These are phyloP conservation scores for Thinocorus orbignyianus DNA, from an alignment of 2,113 vertebrate species.

Conservation along the genomic window DNA sequence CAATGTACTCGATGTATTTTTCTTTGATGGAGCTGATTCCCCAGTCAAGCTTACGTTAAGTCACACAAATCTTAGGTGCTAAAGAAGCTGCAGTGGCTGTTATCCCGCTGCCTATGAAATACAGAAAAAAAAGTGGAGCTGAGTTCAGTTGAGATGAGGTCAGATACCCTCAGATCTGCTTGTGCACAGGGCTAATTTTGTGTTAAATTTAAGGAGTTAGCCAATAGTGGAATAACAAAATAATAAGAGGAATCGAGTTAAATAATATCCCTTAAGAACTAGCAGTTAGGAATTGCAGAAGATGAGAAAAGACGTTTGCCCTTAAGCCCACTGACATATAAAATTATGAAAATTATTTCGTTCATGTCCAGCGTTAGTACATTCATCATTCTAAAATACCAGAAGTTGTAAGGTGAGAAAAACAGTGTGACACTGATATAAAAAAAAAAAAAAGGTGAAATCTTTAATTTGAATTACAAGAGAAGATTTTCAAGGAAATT, in stretches of 20 bases:
- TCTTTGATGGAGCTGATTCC: background rate
- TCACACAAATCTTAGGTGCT: background rate
- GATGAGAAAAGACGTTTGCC: background rate
- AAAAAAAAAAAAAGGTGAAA: background rate
- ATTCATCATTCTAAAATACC: background rate
- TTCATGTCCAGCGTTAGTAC: background rate
- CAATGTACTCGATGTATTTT: background rate
- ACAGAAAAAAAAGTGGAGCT: background rate
- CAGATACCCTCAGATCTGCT: background rate
- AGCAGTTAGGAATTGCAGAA: background rate
- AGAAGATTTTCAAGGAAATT: background rate
- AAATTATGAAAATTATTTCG: background rate
- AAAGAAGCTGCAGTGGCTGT: background rate
- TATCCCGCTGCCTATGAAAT: background rate
- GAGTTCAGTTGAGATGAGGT: background rate
- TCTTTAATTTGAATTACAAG: background rate
- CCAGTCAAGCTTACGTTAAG: background rate
- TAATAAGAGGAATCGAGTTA: background rate
- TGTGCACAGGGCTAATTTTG: background rate
- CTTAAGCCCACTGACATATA: background rate
- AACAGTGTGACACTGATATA: background rate
- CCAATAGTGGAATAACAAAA: background rate
- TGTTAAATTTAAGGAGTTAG: background rate
- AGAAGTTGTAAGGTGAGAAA: background rate
- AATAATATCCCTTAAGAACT: background rate